Evolutionary conservation across 2,888 invertebrate genomes (phyloP).

Genomic region (Gibbula magus): DNA sequence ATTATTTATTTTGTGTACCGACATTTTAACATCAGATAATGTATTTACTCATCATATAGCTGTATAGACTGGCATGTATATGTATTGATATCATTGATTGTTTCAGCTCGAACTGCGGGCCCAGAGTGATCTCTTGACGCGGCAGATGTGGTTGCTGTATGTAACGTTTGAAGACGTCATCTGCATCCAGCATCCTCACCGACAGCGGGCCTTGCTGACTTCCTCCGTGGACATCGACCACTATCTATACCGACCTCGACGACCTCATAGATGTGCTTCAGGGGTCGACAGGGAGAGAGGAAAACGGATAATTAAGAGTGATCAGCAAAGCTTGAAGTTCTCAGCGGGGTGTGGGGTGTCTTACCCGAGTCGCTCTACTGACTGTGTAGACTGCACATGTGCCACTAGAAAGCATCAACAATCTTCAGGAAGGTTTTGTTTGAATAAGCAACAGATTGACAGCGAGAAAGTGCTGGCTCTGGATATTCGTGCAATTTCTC

Average conservation of each 20-base stretch:
- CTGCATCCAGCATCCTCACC: slow-evolving; percentile 3
- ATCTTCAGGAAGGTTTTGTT: neutral
- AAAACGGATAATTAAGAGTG: neutral
- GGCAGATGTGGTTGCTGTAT: slow-evolving; percentile 21
- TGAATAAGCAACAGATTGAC: slow-evolving; percentile 9
- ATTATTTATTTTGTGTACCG: too few species aligned
- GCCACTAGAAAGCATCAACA: neutral
- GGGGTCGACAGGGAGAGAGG: neutral
- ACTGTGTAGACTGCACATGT: slow-evolving; percentile 10
- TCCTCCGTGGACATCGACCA: neutral
- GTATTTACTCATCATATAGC: too few species aligned
- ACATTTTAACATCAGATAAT: too few species aligned
- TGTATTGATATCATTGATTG: neutral
- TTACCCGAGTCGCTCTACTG: neutral
- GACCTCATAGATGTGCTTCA: neutral
- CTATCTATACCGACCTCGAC: neutral
- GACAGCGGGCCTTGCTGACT: neutral
- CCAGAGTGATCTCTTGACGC: neutral
- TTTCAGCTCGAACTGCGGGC: slow-evolving; percentile 8
- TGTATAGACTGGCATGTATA: neutral
- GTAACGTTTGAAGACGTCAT: slow-evolving; percentile 13
- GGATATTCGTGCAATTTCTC: neutral
- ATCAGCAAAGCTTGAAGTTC: neutral
- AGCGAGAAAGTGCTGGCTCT: neutral
- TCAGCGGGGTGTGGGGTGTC: neutral